Conservation (phyloP, 2,888 invertebrate genomes). For the Tetramorium bicarinatum region DNA sequence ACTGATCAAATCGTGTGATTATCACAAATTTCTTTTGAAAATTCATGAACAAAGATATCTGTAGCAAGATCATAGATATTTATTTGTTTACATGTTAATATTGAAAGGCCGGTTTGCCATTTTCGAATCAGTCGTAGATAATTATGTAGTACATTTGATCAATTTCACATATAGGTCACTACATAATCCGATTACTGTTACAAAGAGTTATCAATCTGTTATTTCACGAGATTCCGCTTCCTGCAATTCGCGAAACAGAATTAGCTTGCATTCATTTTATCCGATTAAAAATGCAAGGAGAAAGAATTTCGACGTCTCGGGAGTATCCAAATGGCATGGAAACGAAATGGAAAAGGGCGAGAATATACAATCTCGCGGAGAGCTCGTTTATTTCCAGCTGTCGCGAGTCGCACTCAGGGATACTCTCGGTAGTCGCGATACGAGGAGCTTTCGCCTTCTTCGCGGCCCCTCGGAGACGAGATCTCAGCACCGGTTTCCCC, state of each 20-base stretch:
- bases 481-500: conserved; percentile 75
- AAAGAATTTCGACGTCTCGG: neutral
- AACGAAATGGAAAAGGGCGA: conserved; percentile 55
- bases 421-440: conserved; percentile 71
- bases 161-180: neutral
- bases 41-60: neutral
- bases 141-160: neutral
- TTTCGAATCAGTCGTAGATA: neutral
- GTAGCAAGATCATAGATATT: too few relatives aligned
- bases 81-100: neutral
- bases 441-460: conserved; percentile 70
- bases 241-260: neutral
- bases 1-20: neutral
- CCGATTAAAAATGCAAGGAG: conserved; percentile 35
- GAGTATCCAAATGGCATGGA: conserved; percentile 5
- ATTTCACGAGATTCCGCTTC: neutral
- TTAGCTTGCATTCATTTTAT: conserved; percentile 2
- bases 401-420: conserved; percentile 67
- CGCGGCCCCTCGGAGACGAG: conserved; percentile 67
- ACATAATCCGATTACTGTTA: conserved; percentile 4
- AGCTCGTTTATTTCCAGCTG: conserved; percentile 67
- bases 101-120: too few relatives aligned
- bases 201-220: conserved; percentile 11
- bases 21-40: neutral
- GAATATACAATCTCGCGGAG: conserved; percentile 67